Conservation (phyloP, 2,797 vertebrate genomes). For the Agapornis canus region DNA sequence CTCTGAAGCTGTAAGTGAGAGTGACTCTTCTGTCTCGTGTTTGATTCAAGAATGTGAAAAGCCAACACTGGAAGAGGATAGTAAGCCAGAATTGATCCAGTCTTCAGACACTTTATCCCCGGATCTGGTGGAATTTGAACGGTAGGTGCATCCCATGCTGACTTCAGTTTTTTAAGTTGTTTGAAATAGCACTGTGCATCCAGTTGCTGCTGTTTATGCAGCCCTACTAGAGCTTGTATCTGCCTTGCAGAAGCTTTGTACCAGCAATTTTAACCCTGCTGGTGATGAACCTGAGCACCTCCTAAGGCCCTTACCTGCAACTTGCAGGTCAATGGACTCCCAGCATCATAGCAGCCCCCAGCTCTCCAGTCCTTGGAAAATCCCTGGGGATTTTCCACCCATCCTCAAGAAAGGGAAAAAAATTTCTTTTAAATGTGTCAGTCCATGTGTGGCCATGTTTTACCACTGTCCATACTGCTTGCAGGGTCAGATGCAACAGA, state of each 20-base stretch:
- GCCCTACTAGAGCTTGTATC: neutral
- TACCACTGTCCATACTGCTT: neutral
- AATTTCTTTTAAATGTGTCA: neutral
- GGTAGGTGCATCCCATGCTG: conserved; percentile 52
- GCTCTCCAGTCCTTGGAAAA: neutral
- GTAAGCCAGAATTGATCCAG: conserved; percentile 14
- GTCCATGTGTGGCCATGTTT: neutral
- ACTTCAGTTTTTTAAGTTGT: neutral
- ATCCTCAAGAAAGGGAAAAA: neutral
- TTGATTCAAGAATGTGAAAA: conserved; percentile 41
- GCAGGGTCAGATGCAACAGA: neutral
- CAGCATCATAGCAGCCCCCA: neutral
- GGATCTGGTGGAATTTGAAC: conserved; percentile 83
- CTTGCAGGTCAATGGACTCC: neutral
- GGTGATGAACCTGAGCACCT: neutral
- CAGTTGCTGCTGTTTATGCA: fast-evolving
- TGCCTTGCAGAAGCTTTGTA: neutral
- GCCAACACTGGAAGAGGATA: conserved; percentile 45
- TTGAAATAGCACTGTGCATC: neutral
- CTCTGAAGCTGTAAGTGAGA: conserved; percentile 1
- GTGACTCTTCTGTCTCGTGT: neutral
- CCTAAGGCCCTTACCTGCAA: neutral
- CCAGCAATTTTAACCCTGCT: neutral
- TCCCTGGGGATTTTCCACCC: neutral
- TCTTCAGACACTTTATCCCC: conserved; percentile 37